Evolutionary conservation across 2,888 invertebrate genomes (phyloP), one percentile per base, ranked within the genome.

Genomic region (Luperina testacea): DNA sequence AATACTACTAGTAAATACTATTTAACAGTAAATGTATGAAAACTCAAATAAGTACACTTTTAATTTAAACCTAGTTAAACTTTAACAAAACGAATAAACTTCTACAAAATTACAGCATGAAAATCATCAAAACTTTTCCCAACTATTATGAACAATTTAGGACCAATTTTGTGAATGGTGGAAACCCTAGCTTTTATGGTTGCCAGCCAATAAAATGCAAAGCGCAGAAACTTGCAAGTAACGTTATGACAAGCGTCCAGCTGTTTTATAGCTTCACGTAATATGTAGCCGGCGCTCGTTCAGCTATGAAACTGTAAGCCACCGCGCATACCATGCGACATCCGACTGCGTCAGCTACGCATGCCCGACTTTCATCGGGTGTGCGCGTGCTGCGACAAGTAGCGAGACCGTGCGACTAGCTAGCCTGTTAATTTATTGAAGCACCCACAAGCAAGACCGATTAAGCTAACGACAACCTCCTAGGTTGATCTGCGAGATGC

Each of bases 121-220:
- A 57, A 71, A 70, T 38, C 27, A 15, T 63, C 51, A 51, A 63
- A 72, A 75, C 51, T 70, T 63, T 65, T 27, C 13, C 42, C 45
- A 53, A 71, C 63, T 72, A 72, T 24, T 57, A 74, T 72, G 51
- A 71, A 72, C 61, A 80, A 69, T 84, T 87, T 79, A 80, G 71
- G n/a, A 72, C 57, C 51, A 45, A 72, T 80, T 80, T 17, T 15
- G 27, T 67, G 59, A 80, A 69, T 77, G 71, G 68, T 48, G 68
- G 17, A 42, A 77, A 77, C 77, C 71, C 72, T 81, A 78, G 75
- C 68, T 72, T 87, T 87, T 81, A 82, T 64, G 64, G 77, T 70
- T 73, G 71, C 71, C 70, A 72, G 79, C 81, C 84, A 88, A 90
- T 92, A 91, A 92, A 92, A 90, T 89, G 91, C 90, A 91, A 91